These are phyloP conservation scores for Addax nasomaculatus DNA, from an alignment of 2,113 vertebrate species.

Conservation along the genomic window DNA sequence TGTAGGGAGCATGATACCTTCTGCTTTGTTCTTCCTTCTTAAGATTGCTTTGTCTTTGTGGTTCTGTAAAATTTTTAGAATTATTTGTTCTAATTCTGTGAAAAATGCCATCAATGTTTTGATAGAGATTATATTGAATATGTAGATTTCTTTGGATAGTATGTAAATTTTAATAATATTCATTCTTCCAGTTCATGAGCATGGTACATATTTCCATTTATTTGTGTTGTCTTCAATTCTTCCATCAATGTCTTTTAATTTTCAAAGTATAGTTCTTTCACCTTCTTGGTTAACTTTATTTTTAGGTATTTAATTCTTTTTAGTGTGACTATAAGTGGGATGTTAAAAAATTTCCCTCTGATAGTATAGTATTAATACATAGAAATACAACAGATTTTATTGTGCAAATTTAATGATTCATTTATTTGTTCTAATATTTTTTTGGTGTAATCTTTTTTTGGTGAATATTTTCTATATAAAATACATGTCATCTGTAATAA, in stretches of 20 bases:
- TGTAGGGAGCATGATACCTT: not conserved
- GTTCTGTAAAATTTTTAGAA: not conserved
- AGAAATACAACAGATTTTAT: not conserved
- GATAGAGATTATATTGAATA: not conserved
- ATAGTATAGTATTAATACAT: not conserved
- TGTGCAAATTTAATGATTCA: not conserved
- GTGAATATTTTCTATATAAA: not conserved
- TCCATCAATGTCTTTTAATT: not conserved
- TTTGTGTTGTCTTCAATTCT: not conserved
- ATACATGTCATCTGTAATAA: not conserved
- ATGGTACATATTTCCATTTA: not conserved
- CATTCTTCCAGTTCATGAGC: not conserved
- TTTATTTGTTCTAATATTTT: not conserved
- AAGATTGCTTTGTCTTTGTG: not conserved
- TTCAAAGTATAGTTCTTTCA: not conserved
- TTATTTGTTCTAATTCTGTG: not conserved
- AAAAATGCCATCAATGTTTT: not conserved
- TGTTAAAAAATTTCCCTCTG: not conserved
- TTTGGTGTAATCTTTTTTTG: not conserved
- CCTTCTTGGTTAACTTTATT: not conserved
- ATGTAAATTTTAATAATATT: not conserved
- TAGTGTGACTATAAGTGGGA: not conserved
- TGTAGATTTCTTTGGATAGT: not conserved
- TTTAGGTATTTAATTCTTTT: not conserved
- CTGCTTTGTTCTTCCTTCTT: not conserved